Evolutionary conservation across 2,888 invertebrate genomes (phyloP).

Genomic region (Muschampia plurimacula): DNA sequence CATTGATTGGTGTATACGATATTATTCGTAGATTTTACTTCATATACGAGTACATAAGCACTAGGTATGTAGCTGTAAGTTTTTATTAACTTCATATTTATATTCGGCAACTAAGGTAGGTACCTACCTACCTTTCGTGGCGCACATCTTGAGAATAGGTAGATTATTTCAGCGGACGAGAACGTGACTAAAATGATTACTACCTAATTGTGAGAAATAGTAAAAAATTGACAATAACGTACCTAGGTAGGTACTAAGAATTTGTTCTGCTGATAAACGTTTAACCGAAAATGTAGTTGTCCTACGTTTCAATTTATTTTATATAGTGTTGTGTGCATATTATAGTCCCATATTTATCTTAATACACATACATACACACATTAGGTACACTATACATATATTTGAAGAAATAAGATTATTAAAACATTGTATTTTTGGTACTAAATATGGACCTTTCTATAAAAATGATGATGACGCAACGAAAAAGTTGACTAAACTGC

Average conservation of each 20-base stretch:
- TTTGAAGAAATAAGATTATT: too few relatives aligned
- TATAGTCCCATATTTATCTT: too few relatives aligned
- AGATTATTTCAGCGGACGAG: not conserved
- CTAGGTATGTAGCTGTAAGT: not conserved
- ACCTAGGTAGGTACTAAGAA: not conserved
- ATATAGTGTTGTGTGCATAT: too few relatives aligned
- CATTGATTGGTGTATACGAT: too few relatives aligned
- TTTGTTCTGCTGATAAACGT: not conserved
- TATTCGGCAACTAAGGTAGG: not conserved
- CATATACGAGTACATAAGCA: not conserved
- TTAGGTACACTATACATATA: too few relatives aligned
- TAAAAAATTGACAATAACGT: not conserved
- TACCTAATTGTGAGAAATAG: not conserved
- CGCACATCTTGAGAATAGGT: not conserved
- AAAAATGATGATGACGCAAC: not conserved
- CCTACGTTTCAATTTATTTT: too few relatives aligned
- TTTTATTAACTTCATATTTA: not conserved
- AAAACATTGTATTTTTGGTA: too few relatives aligned
- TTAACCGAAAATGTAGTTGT: too few relatives aligned
- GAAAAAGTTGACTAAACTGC: not conserved
- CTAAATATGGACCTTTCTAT: too few relatives aligned
- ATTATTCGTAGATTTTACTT: too few relatives aligned
- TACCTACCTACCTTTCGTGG: not conserved
- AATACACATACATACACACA: too few relatives aligned
- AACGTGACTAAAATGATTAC: not conserved